phyloP scores from a whole-genome alignment of 2,888 invertebrate species.

The Deroplatys truncata region DNA sequence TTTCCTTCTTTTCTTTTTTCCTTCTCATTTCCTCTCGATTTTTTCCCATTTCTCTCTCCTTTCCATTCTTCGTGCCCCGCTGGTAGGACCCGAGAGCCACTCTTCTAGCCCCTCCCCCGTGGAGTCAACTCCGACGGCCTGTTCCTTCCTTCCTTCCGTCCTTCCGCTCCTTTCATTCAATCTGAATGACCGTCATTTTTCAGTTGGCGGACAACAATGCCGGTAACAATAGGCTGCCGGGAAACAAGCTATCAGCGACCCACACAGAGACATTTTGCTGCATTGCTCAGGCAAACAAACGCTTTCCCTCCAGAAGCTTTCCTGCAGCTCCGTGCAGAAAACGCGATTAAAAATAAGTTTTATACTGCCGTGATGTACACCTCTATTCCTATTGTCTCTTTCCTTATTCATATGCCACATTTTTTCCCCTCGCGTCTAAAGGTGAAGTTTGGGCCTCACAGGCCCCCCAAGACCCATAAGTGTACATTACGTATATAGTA shows the following conservation, averaged over 20 bases:
- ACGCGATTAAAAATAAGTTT: not conserved
- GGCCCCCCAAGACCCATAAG: too few relatives aligned
- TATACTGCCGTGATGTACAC: not conserved
- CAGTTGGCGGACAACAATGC: slow-evolving; percentile 17
- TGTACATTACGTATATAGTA: too few relatives aligned
- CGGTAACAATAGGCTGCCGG: slow-evolving; percentile 14
- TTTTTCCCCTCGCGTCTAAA: too few relatives aligned
- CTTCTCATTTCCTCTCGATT: not conserved
- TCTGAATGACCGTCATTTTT: slow-evolving; percentile 23
- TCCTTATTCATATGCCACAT: too few relatives aligned
- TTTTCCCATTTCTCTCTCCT: not conserved
- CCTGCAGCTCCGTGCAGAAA: not conserved
- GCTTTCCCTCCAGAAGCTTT: not conserved
- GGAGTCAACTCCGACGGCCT: not conserved
- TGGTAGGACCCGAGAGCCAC: not conserved
- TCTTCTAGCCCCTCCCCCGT: not conserved
- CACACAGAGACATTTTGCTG: not conserved
- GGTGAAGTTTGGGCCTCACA: too few relatives aligned
- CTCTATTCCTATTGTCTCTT: not conserved
- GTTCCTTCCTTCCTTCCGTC: not conserved
- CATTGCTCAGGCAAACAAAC: not conserved
- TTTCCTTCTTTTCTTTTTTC: not conserved
- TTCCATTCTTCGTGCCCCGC: not conserved
- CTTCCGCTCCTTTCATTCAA: slow-evolving; percentile 6
- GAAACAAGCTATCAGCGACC: not conserved